These are phyloP conservation scores for Escarpia spicata DNA, from an alignment of 2,888 invertebrate genomes.

Conservation along the genomic window DNA sequence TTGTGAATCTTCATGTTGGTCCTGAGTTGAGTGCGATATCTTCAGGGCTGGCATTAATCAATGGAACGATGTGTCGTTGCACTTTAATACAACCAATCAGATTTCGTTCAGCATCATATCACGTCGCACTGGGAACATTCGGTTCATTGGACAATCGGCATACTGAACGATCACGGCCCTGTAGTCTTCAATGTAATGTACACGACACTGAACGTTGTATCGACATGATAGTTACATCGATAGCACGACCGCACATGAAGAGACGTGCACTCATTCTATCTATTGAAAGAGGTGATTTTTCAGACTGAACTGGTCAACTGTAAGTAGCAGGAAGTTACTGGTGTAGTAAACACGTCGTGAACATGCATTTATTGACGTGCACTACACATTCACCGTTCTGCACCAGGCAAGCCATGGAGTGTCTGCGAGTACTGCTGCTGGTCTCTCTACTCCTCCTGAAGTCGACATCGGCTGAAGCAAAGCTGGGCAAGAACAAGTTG, in stretches of 20 bases:
- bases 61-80: neutral
- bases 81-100: neutral
- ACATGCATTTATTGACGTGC: neutral
- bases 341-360: neutral
- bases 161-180: neutral
- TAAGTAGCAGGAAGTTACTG: neutral
- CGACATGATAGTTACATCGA: neutral
- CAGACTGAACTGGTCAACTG: neutral
- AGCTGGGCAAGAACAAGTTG: neutral
- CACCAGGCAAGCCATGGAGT: neutral
- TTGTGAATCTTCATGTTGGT: neutral
- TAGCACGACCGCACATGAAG: neutral
- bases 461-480: neutral
- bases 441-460: neutral
- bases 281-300: neutral
- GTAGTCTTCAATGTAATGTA: neutral
- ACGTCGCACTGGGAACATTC: neutral
- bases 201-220: neutral
- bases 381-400: neutral
- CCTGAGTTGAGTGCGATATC: neutral
- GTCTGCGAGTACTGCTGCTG: neutral
- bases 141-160: neutral
- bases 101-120: neutral
- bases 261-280: neutral
- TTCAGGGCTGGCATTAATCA: neutral